Conservation (phyloP, 1,140 invertebrate genomes). For the Neodiprion fabricii region DNA sequence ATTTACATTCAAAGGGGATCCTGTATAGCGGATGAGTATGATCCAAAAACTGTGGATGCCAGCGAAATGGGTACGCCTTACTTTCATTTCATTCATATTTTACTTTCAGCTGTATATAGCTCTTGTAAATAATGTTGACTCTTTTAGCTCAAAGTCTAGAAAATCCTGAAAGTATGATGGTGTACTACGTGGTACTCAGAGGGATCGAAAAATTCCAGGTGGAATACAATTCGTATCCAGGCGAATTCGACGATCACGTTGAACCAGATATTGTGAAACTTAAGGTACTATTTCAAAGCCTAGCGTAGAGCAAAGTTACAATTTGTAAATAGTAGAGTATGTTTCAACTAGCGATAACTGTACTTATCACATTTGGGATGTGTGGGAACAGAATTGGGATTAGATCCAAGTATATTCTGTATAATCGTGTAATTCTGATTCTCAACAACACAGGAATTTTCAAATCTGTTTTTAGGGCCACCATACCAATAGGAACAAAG, state of each 20-base stretch:
- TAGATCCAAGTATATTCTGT: not conserved
- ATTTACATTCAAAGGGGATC: slow-evolving; percentile 81
- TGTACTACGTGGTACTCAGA: slow-evolving; percentile 90
- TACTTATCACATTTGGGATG: slow-evolving; percentile 5
- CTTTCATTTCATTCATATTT: not conserved
- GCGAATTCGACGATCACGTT: slow-evolving; percentile 84
- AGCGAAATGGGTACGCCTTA: slow-evolving; percentile 63
- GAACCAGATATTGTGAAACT: slow-evolving; percentile 89
- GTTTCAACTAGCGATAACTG: slow-evolving; percentile 13
- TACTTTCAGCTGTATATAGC: not conserved
- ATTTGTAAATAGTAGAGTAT: slow-evolving; percentile 20
- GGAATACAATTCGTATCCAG: slow-evolving; percentile 90
- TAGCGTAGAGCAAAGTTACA: slow-evolving; percentile 13
- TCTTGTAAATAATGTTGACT: not conserved
- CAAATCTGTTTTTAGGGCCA: not conserved
- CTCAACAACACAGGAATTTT: too few relatives aligned
- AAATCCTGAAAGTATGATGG: slow-evolving; percentile 83
- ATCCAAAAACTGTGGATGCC: slow-evolving; percentile 63
- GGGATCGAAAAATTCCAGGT: slow-evolving; percentile 89
- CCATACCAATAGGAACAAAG: not conserved
- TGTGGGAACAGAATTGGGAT: not conserved
- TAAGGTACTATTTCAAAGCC: slow-evolving; percentile 66
- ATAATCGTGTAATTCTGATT: too few relatives aligned
- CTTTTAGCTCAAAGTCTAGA: slow-evolving; percentile 68
- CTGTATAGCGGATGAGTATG: slow-evolving; percentile 81